Conservation (phyloP, 2,888 invertebrate species). For the Cybosia mesomella region DNA sequence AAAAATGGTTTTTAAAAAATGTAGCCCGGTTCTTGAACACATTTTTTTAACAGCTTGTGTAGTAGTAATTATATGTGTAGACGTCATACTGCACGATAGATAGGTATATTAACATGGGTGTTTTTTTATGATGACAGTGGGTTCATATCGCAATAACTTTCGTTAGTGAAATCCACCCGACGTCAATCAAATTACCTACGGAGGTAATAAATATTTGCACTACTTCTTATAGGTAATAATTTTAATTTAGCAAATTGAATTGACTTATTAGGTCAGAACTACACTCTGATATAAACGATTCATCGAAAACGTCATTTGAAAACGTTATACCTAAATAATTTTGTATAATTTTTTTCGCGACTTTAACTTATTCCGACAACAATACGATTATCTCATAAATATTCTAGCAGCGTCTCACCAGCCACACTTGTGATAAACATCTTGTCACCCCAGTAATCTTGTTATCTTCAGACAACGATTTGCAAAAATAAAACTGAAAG, state of each 20-base stretch:
- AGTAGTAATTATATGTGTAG: no score
- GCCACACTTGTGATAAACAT: neutral
- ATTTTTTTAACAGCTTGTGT: no score
- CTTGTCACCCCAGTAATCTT: constrained; percentile 6
- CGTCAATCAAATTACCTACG: no score
- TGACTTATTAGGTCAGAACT: neutral
- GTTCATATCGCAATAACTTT: no score
- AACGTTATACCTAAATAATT: neutral
- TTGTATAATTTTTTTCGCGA: neutral
- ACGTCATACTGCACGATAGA: no score
- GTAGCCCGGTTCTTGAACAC: no score
- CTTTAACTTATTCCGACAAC: neutral
- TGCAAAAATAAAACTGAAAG: constrained; percentile 5
- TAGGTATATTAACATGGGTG: no score
- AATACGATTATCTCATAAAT: constrained; percentile 1
- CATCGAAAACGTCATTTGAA: neutral
- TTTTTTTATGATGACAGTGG: no score
- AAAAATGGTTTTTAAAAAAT: no score
- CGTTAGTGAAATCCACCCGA: no score
- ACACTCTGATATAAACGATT: neutral
- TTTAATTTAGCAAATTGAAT: neutral
- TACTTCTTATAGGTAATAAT: no score
- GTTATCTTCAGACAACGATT: constrained; percentile 9
- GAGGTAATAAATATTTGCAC: no score
- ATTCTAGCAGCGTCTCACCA: neutral